phyloP scores from a whole-genome alignment of 2,797 vertebrate genomes.

The Capromys pilorides region DNA sequence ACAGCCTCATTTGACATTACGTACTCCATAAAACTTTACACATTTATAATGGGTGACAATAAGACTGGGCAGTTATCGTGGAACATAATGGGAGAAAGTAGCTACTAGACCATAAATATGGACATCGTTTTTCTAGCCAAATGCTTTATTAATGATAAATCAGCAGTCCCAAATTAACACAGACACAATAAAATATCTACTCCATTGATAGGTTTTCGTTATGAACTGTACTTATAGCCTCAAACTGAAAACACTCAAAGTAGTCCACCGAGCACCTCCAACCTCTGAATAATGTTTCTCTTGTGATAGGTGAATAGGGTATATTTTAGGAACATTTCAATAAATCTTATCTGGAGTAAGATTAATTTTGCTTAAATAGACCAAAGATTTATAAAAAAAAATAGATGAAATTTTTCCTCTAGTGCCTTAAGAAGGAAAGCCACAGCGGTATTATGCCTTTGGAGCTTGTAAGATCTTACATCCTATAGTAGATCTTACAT shows the following conservation, averaged over 20 bases:
- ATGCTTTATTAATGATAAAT: constrained; percentile 74
- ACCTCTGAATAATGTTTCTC: constrained; percentile 47
- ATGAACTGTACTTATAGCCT: neutral
- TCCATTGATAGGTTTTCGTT: constrained; percentile 59
- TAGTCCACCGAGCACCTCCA: neutral
- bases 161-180: constrained; percentile 63
- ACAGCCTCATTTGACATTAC: constrained; percentile 62
- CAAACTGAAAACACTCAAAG: constrained; percentile 34
- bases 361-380: constrained; percentile 59
- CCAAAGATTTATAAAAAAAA: constrained; percentile 52
- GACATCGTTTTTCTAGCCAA: constrained; percentile 67
- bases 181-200: constrained; percentile 57
- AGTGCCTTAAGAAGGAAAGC: constrained; percentile 38
- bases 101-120: constrained; percentile 62
- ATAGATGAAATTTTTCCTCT: neutral
- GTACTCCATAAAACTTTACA: constrained; percentile 74
- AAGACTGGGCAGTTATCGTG: constrained; percentile 64
- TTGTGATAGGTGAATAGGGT: constrained; percentile 38
- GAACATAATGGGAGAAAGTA: constrained; percentile 64
- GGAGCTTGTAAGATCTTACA: constrained; percentile 1
- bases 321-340: constrained; percentile 47
- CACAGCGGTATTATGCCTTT: constrained; percentile 10
- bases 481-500: constrained; percentile 4
- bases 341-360: constrained; percentile 41
- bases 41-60: constrained; percentile 61